Evolutionary conservation across 2,888 invertebrate genomes (phyloP).

Genomic region (Schizotus pectinicornis): DNA sequence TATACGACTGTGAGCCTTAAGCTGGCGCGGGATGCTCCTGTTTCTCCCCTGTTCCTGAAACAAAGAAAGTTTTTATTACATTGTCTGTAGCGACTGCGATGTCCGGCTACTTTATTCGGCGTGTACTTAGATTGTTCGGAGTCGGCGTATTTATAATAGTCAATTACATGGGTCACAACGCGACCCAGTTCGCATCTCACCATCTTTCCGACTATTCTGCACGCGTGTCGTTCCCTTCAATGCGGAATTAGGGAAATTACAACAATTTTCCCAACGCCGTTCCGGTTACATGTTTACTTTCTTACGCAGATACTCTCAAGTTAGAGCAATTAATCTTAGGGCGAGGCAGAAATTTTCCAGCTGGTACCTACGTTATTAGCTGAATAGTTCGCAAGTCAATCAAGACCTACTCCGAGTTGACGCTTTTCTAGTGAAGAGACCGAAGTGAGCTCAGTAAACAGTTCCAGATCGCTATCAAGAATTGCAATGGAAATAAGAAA

Average conservation of each 20-base stretch:
- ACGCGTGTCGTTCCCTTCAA: conserved; percentile 13
- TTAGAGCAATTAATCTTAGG: too few species aligned
- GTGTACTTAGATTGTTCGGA: conserved; percentile 14
- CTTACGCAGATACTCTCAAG: conserved; percentile 3
- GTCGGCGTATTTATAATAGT: conserved; percentile 34
- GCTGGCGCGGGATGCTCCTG: conserved; percentile 32
- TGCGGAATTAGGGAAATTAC: conserved; percentile 17
- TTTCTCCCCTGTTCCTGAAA: conserved; percentile 27
- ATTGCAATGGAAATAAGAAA: conserved; percentile 50
- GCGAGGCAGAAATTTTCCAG: conserved; percentile 8
- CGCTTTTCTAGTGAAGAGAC: conserved; percentile 12
- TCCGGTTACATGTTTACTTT: too few species aligned
- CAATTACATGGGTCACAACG: conserved; percentile 35
- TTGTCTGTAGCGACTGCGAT: conserved; percentile 21
- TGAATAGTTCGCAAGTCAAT: conserved; percentile 11
- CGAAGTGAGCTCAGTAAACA: conserved; percentile 26
- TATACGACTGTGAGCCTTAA: conserved; percentile 41
- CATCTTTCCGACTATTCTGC: conserved; percentile 2
- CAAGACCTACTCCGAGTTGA: conserved; percentile 18
- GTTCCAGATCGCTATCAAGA: conserved; percentile 42
- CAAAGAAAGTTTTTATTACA: conserved; percentile 40
- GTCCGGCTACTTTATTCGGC: conserved; percentile 21
- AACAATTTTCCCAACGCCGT: conserved; percentile 1
- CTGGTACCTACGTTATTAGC: too few species aligned
- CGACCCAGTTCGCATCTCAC: conserved; percentile 7